Evolutionary conservation across 2,113 vertebrate genomes (phyloP).

Genomic region (Balaenoptera acutorostrata): DNA sequence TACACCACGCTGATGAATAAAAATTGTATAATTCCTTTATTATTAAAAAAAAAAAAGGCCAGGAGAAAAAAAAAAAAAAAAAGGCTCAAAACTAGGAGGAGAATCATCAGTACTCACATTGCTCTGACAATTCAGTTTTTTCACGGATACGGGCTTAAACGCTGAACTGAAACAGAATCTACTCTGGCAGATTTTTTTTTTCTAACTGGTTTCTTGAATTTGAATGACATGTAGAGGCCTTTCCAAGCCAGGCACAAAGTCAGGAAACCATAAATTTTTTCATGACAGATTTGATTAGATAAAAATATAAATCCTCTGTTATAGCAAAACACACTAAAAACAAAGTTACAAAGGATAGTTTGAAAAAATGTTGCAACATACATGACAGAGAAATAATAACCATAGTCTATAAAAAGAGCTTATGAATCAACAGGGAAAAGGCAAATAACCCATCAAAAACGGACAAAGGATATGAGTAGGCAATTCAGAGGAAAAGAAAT

Average conservation of each 20-base stretch:
- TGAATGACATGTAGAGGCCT: not conserved
- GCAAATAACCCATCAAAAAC: not conserved
- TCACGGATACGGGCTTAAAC: not conserved
- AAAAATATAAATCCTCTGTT: slow-evolving; percentile 31
- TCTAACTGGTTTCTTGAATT: slow-evolving; percentile 28
- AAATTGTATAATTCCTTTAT: not conserved
- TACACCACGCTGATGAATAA: not conserved
- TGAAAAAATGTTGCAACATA: not conserved
- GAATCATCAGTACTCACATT: not conserved
- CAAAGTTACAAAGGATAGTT: slow-evolving; percentile 13
- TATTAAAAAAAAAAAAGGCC: not conserved
- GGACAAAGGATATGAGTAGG: not conserved
- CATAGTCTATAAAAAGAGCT: not conserved
- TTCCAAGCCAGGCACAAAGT: not conserved
- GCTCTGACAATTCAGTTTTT: not conserved
- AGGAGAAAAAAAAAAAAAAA: not conserved
- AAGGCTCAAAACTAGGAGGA: not conserved
- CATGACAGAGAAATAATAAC: not conserved
- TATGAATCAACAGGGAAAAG: not conserved
- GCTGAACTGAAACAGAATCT: not conserved
- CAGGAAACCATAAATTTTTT: slow-evolving; percentile 10
- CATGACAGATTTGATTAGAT: slow-evolving; percentile 6
- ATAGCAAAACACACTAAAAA: slow-evolving; percentile 36
- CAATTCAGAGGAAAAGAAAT: not conserved
- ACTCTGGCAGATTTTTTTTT: not conserved